Base-by-base conservation (phyloP, 1,140 invertebrate species). In the Archivesica marissinica region DNA sequence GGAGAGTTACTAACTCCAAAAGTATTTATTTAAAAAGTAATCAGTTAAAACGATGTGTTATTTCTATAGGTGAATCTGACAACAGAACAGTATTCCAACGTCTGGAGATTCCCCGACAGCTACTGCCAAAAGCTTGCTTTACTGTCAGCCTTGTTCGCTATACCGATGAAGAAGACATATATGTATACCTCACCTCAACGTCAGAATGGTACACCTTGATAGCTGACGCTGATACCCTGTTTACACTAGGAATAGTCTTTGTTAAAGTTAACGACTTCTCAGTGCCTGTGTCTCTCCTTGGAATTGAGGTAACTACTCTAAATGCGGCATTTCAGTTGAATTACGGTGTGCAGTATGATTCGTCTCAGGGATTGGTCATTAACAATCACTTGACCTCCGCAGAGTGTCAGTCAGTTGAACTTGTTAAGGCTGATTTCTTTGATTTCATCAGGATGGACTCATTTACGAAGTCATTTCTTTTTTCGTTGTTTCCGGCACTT, bases 111-210 rank as follows among this genome's bases (percentile, higher is more conserved):
- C n/a, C n/a, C n/a, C n/a, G n/a, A n/a, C n/a, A n/a, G n/a, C 47
- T 81, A 25, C 59, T 81, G 17, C 78, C 78, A n/a, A 44, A 52
- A 30, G 78, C 38, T 35, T 81, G 78, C 30, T 70, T 38, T 25
- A 47, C 59, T 3, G 23, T 81, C 41, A 2, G n/a, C 28, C 1
- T 81, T 1, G 23, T 25, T 23, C 33, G 54, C n/a, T 81, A 64
- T 23, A 66, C 11, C 3, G 41, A 70, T 1, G n/a, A 33, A 17
- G 38, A 41, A 13, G 20, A 44, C 38, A 38, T 41, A 15, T 41
- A 54, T 13, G 23, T 81, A 7, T 15, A 2, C 7, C 28, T 81
- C 3, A 68, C 35, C 28, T 81, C 78, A 25, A 81, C 64, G 50
- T 47, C 64, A 23, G 9, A n/a, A 2, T 81, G 78, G 78, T 81